Evolutionary conservation across 2,797 vertebrate genomes (phyloP).

Genomic region (Xiphorhynchus erythropygius): DNA sequence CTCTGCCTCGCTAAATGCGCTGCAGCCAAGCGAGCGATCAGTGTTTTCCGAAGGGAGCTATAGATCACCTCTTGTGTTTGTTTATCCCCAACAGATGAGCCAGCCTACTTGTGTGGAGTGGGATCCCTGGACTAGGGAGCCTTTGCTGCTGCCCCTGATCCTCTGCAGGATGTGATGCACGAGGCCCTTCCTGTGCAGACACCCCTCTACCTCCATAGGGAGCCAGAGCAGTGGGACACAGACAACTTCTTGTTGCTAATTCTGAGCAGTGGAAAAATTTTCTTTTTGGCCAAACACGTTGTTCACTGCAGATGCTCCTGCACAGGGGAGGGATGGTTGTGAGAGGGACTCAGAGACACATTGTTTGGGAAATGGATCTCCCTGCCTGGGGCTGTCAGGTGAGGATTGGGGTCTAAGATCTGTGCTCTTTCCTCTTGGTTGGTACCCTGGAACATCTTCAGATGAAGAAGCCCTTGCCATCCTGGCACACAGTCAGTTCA

Average conservation of each 20-base stretch:
- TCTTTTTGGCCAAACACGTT: not conserved
- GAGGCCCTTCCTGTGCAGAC: rapidly evolving
- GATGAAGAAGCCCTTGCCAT: not conserved
- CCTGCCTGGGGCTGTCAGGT: not conserved
- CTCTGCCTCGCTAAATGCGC: not conserved
- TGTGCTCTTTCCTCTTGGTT: not conserved
- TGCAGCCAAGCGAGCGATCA: not conserved
- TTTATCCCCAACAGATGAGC: not conserved
- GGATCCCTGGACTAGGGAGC: not conserved
- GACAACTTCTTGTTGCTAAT: rapidly evolving
- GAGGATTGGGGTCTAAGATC: not conserved
- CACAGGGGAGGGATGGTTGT: not conserved
- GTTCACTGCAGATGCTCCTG: not conserved
- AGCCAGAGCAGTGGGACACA: not conserved
- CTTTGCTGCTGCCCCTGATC: not conserved
- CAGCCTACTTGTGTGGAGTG: not conserved
- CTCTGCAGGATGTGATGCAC: rapidly evolving
- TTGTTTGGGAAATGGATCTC: not conserved
- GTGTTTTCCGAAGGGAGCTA: constrained; percentile 29
- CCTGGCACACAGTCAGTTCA: not conserved
- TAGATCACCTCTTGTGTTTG: constrained; percentile 14
- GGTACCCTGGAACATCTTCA: not conserved
- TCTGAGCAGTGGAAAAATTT: not conserved
- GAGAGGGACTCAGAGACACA: not conserved
- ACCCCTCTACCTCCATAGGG: not conserved